A percentile compares a stretch with the other conserved stretches of the same genome.
phyloP scores from a whole-genome alignment of 1,140 invertebrate genomes.

The Rhopalosiphum maidis region DNA sequence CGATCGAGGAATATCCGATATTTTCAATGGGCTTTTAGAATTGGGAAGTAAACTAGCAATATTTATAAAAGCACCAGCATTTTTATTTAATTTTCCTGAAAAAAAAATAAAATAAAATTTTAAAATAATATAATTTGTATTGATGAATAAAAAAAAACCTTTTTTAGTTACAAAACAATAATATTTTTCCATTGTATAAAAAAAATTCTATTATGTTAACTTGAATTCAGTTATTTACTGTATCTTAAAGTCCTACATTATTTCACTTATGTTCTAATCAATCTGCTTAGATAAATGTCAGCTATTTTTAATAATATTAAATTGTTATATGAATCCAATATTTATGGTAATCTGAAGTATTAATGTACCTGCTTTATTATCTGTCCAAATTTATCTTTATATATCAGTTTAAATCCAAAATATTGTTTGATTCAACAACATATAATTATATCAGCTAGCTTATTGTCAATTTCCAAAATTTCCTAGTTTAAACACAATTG shows the following conservation, averaged over 20 bases:
- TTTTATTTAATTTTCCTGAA: conserved; percentile 49
- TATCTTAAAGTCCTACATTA: no score
- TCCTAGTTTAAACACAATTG: not conserved
- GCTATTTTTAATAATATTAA: no score
- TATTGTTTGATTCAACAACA: not conserved
- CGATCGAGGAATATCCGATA: conserved; percentile 17
- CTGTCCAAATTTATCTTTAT: not conserved
- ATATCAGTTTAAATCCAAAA: not conserved
- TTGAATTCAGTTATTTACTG: no score
- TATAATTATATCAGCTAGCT: not conserved
- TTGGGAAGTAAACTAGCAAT: conserved; percentile 32
- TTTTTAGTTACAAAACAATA: not conserved
- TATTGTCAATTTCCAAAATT: not conserved
- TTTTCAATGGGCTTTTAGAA: not conserved
- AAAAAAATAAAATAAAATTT: not conserved
- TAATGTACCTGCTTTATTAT: no score
- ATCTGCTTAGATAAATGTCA: no score
- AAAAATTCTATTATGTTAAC: no score
- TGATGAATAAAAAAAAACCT: not conserved
- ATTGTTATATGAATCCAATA: no score
- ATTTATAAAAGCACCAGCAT: conserved; percentile 48
- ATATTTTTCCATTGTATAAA: no score
- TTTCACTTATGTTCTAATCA: no score
- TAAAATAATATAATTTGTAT: not conserved
- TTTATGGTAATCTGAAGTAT: no score